A percentile compares a stretch with the other conserved stretches of the same genome.
Conservation (phyloP, 2,113 vertebrate genomes). For the Myodes glareolus region DNA sequence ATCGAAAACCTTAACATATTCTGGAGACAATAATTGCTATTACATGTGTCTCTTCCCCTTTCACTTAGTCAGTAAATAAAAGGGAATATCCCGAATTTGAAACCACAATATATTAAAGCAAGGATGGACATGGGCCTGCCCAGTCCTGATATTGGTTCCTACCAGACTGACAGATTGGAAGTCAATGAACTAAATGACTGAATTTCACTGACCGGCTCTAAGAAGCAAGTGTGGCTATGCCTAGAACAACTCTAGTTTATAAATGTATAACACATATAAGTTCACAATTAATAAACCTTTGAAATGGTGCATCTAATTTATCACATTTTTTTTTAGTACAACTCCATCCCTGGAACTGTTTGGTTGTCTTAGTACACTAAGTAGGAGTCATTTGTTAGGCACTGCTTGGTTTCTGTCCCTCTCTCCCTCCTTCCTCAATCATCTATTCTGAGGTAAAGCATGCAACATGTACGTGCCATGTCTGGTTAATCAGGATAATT, state of each 20-base stretch:
- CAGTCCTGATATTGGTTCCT: background rate
- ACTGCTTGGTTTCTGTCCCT: background rate
- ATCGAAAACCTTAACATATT: background rate
- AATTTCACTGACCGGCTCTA: background rate
- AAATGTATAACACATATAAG: background rate
- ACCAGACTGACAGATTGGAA: background rate
- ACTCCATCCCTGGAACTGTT: background rate
- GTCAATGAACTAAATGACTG: background rate
- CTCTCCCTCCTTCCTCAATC: background rate
- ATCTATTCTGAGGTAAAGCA: background rate
- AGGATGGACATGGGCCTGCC: background rate
- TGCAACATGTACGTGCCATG: background rate
- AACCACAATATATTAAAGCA: background rate
- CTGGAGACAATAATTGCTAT: background rate
- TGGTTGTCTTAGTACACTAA: background rate
- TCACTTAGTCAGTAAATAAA: background rate
- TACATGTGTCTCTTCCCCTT: background rate
- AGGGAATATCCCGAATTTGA: background rate
- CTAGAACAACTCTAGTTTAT: background rate
- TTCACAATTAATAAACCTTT: conserved; percentile 10
- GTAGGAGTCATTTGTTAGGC: background rate
- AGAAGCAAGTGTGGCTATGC: background rate
- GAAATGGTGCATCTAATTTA: background rate
- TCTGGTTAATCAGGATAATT: background rate
- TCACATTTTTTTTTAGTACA: background rate